Conservation (phyloP, 2,113 vertebrate genomes). For the Gobius niger region DNA sequence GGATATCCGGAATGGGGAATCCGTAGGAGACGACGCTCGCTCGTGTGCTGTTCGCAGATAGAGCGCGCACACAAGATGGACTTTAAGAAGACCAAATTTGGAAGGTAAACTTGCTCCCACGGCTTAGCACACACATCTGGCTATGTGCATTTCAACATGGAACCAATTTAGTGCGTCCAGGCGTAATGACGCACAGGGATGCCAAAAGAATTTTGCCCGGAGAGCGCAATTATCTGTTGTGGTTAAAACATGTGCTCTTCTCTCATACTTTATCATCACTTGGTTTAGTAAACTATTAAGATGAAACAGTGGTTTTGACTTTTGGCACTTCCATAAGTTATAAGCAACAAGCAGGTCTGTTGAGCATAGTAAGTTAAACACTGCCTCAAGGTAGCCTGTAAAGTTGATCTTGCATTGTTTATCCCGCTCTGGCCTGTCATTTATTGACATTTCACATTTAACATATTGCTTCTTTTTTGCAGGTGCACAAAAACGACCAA, state of each 20-base stretch:
- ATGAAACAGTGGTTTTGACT: too few relatives aligned
- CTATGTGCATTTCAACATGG: neutral
- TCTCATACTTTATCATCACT: neutral
- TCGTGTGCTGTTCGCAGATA: slow-evolving; percentile 26
- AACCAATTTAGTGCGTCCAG: slow-evolving; percentile 37
- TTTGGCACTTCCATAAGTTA: too few relatives aligned
- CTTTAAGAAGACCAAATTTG: slow-evolving; percentile 87
- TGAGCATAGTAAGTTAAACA: too few relatives aligned
- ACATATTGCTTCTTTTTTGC: too few relatives aligned
- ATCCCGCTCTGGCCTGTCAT: too few relatives aligned
- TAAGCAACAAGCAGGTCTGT: too few relatives aligned
- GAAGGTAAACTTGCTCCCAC: slow-evolving; percentile 77
- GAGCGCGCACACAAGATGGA: slow-evolving; percentile 72
- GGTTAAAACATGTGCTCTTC: neutral
- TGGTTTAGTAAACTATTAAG: neutral
- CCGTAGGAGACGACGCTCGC: slow-evolving; percentile 37
- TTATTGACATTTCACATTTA: too few relatives aligned
- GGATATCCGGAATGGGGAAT: slow-evolving; percentile 62
- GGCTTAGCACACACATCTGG: neutral
- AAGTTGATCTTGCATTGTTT: too few relatives aligned
- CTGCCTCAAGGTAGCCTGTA: too few relatives aligned
- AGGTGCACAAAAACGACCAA: too few relatives aligned
- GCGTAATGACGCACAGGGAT: slow-evolving; percentile 40
- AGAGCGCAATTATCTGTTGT: neutral
- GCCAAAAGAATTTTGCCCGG: slow-evolving; percentile 47